Conservation (phyloP, 2,888 invertebrate species). For the Chrysolina haemoptera region DNA sequence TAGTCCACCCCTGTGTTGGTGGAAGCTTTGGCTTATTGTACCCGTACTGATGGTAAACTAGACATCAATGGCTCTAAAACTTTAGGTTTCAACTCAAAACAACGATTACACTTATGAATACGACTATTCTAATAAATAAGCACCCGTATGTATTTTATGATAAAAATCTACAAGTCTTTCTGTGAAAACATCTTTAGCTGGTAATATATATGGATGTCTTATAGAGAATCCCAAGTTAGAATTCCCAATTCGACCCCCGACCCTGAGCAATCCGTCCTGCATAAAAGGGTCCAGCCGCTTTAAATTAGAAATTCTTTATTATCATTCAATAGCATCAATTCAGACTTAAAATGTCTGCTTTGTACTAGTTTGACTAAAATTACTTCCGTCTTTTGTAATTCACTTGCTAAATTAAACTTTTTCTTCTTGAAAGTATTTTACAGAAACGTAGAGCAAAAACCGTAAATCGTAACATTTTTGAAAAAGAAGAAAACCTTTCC, state of each 20-base stretch:
- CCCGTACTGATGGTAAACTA: constrained; percentile 23
- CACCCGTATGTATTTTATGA: constrained; percentile 25
- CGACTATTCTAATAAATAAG: constrained; percentile 11
- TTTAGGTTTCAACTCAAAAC: constrained; percentile 31
- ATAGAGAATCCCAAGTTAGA: not conserved
- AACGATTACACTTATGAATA: no score
- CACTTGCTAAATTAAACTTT: constrained; percentile 17
- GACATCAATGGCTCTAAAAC: constrained; percentile 29
- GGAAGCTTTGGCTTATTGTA: constrained; percentile 19
- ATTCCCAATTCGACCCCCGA: constrained; percentile 1
- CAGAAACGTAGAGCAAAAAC: constrained; percentile 19
- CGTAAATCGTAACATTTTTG: constrained; percentile 11
- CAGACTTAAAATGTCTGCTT: constrained; percentile 3
- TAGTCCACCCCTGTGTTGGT: constrained; percentile 33
- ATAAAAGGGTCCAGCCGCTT: constrained; percentile 9
- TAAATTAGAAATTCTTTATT: not conserved
- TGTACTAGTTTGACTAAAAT: constrained; percentile 8
- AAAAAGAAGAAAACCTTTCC: constrained; percentile 7
- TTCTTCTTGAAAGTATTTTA: not conserved
- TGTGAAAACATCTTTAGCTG: constrained; percentile 21
- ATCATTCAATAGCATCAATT: not conserved
- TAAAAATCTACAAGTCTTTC: constrained; percentile 26
- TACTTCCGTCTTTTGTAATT: constrained; percentile 12
- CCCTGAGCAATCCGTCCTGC: constrained; percentile 24
- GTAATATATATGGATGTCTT: constrained; percentile 1